These are phyloP conservation scores for Casuarius casuarius DNA, from an alignment of 2,113 vertebrate species.

Conservation along the genomic window DNA sequence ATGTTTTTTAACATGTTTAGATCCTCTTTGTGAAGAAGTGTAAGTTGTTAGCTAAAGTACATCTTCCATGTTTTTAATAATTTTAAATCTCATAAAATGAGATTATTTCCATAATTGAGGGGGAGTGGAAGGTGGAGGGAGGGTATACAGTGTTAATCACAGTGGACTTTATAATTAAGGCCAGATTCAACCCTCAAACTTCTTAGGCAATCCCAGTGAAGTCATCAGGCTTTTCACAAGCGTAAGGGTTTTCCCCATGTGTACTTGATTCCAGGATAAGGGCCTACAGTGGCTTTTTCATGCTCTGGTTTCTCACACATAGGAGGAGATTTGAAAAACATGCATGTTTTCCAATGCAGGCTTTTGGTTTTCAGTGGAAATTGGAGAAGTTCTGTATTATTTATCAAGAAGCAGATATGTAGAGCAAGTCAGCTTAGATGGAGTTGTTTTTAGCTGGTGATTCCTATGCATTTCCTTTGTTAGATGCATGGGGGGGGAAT, in stretches of 20 bases:
- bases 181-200: background rate
- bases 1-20: background rate
- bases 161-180: background rate
- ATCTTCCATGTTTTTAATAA: background rate
- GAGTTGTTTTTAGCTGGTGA: background rate
- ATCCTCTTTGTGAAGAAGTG: background rate
- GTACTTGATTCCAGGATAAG: slow-evolving; percentile 23
- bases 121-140: background rate
- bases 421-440: background rate
- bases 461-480: background rate
- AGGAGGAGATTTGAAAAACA: background rate
- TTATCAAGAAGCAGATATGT: background rate
- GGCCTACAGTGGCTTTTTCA: background rate
- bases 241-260: slow-evolving; percentile 16
- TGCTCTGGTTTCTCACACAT: background rate
- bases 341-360: background rate
- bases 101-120: background rate
- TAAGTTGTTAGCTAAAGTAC: background rate
- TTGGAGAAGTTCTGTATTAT: background rate
- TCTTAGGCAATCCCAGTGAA: slow-evolving; percentile 47
- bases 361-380: background rate
- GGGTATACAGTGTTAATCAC: slow-evolving; percentile 1
- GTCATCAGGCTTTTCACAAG: slow-evolving; percentile 38
- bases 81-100: background rate
- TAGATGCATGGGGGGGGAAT: background rate